Base-by-base conservation (phyloP, 30 jellyfish, hydroid and myxozoan species). In the Cassiopea xamachana region DNA sequence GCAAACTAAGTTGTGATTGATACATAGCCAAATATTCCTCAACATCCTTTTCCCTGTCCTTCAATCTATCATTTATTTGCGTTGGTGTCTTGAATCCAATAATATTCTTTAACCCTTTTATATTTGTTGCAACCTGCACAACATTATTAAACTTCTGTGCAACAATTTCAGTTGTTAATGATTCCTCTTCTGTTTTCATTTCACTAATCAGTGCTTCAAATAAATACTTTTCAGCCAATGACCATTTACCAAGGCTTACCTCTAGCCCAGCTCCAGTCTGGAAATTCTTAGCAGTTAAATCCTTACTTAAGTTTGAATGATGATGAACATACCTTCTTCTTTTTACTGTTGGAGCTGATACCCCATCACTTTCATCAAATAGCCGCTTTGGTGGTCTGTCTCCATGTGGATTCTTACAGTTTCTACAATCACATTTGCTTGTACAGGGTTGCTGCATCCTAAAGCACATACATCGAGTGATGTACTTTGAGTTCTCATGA, bases 131-230 rank as follows among this genome's bases (percentile, higher is more conserved):
- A 69, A 87, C 97, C 69, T 91, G 95, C 19, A 91, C 98, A 60
- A 91, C 94, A 47, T 91, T 71, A 71, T 95, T 95, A 72, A 90
- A 95, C 69, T 88, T 91, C 75, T 87, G 94, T 75, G 94, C 93
- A 12, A 95, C 99, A 72, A 87, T 80, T 64, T 87, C 96, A 1
- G 99, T 93, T 69, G 99, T 95, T 46, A 95, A 82, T 13, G 97
- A 70, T 46, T 91, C 97, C 44, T 95, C 99, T 17, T 91, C 99
- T 64, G 97, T 90, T 68, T 91, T 95, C 86, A 95, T 60, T 75
- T 95, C 99, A 80, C 97, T 88, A 59, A 95, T 95, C 83, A 95
- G 78, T 2, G 99, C 94, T 75, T 95, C 99, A 68, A 95, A 95
- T 50, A 95, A 69, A 81, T 85, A 87, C 80, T 95, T 98, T 67